phyloP scores from a whole-genome alignment of 2,797 vertebrate species.

The Sebastes glaucus region DNA sequence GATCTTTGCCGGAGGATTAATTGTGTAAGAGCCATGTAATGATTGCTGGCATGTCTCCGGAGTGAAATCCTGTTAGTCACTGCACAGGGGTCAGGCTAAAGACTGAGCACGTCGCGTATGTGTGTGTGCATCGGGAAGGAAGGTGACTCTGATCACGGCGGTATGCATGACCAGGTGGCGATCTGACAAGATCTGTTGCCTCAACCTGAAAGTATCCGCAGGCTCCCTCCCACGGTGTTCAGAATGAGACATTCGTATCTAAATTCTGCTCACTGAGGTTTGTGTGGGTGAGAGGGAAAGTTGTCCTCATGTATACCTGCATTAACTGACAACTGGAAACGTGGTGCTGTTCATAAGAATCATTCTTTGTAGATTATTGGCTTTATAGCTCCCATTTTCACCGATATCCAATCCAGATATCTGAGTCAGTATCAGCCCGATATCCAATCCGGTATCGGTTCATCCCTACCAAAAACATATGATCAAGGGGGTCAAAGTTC shows the following conservation, averaged over 20 bases:
- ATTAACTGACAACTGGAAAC: slow-evolving; percentile 13
- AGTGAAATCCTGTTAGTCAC: slow-evolving; percentile 81
- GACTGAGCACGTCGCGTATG: slow-evolving; percentile 27
- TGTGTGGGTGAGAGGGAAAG: slow-evolving; percentile 13
- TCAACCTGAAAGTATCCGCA: slow-evolving; percentile 34
- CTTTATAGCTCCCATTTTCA: not conserved
- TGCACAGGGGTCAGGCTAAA: slow-evolving; percentile 61
- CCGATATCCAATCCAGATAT: too few species aligned
- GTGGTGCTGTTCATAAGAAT: not conserved
- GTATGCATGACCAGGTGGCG: slow-evolving; percentile 60
- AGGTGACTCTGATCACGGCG: slow-evolving; percentile 60
- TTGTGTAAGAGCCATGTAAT: slow-evolving; percentile 84
- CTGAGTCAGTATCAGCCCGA: too few species aligned
- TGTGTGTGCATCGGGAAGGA: slow-evolving; percentile 47
- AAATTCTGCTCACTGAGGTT: slow-evolving; percentile 16
- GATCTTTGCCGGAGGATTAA: slow-evolving; percentile 79
- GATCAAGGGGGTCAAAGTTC: too few species aligned
- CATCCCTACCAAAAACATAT: too few species aligned
- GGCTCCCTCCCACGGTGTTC: slow-evolving; percentile 37
- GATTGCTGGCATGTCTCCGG: slow-evolving; percentile 77
- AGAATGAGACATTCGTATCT: slow-evolving; percentile 17
- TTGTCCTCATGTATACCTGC: slow-evolving; percentile 8
- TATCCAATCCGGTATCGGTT: too few species aligned
- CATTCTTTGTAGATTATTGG: not conserved
- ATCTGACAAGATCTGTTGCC: slow-evolving; percentile 55